phyloP scores from a whole-genome alignment of 2,113 vertebrate species.

The Zootoca vivipara region DNA sequence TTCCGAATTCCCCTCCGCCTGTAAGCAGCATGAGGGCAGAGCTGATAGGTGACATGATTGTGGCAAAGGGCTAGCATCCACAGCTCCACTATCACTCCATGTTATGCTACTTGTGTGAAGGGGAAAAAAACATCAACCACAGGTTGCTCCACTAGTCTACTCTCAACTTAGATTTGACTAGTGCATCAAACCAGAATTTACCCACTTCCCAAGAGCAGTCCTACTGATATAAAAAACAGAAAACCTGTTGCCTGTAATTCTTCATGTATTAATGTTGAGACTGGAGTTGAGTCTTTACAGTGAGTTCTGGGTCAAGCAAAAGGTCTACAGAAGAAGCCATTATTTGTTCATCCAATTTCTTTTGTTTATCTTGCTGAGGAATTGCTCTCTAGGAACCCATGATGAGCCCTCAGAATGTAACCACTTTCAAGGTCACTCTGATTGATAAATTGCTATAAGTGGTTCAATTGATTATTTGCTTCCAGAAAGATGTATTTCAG shows the following conservation, averaged over 20 bases:
- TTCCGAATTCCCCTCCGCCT: too few species aligned
- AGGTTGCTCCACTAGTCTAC: too few species aligned
- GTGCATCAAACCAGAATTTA: background rate
- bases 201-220: too few species aligned
- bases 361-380: slow-evolving; percentile 5
- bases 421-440: slow-evolving; percentile 14
- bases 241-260: background rate
- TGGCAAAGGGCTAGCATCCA: too few species aligned
- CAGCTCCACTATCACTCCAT: too few species aligned
- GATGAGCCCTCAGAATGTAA: background rate
- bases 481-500: background rate
- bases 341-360: slow-evolving; percentile 4
- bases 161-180: background rate
- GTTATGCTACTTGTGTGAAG: too few species aligned
- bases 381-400: background rate
- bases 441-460: slow-evolving; percentile 1
- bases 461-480: slow-evolving; percentile 2
- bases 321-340: background rate
- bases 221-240: background rate
- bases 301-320: background rate
- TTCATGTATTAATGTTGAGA: background rate
- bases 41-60: too few species aligned
- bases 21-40: too few species aligned
- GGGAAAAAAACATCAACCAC: too few species aligned
- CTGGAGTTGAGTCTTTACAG: background rate